phyloP scores from a whole-genome alignment of 1,140 invertebrate species.

The Ceratosolen fusciceps region DNA sequence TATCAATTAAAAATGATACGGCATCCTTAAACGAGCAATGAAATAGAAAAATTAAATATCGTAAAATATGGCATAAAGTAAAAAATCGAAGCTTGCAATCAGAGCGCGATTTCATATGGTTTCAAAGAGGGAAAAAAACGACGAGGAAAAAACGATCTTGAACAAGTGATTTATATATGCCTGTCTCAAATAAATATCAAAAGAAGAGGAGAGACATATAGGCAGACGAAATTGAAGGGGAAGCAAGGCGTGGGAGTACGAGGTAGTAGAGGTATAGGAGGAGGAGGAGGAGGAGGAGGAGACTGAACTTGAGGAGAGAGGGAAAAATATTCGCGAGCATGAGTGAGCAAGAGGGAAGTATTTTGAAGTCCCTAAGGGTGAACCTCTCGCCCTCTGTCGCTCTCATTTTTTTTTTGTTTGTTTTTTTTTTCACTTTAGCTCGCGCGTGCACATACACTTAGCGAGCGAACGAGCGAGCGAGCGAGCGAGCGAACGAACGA shows the following conservation, averaged over 20 bases:
- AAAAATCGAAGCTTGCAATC: background rate
- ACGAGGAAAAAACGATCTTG: conserved; percentile 16
- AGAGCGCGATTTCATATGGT: background rate
- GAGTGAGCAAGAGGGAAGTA: conserved; percentile 31
- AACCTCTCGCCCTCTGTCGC: too few relatives aligned
- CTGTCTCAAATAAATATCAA: conserved; percentile 16
- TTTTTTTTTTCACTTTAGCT: too few relatives aligned
- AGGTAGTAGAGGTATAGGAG: conserved; percentile 6
- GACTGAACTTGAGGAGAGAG: too few relatives aligned
- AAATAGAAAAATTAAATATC: background rate
- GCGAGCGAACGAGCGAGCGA: too few relatives aligned
- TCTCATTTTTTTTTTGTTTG: too few relatives aligned
- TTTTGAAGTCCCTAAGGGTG: conserved; percentile 1
- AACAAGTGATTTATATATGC: conserved; percentile 24
- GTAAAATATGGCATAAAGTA: background rate
- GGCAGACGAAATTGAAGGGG: conserved; percentile 44
- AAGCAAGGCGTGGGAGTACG: conserved; percentile 42
- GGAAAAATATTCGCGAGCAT: too few relatives aligned
- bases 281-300: background rate
- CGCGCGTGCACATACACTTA: too few relatives aligned
- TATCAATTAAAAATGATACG: background rate
- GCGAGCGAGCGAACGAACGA: too few relatives aligned
- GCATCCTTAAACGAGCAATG: too few relatives aligned
- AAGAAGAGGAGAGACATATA: conserved; percentile 30
- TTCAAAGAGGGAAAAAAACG: background rate